These are phyloP conservation scores for Cactoblastis cactorum DNA, from an alignment of 2,888 invertebrate genomes.

Conservation along the genomic window DNA sequence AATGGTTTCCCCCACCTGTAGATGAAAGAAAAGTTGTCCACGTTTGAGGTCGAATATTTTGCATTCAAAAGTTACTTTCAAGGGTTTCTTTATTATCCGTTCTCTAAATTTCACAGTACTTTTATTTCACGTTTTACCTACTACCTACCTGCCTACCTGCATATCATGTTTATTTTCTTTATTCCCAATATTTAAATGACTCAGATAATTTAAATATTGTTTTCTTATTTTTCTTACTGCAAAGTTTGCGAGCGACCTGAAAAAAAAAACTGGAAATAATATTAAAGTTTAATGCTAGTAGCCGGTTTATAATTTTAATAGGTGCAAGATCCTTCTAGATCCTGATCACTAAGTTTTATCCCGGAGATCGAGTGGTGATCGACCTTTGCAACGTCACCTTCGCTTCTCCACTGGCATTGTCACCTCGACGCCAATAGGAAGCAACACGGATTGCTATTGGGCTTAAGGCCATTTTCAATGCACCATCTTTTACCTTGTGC, in stretches of 20 bases:
- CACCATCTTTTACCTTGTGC: constrained; percentile 80
- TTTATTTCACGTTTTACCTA: neutral
- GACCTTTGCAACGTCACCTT: constrained; percentile 72
- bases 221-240: too few species aligned
- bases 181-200: too few species aligned
- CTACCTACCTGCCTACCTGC: too few species aligned
- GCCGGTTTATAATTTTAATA: too few species aligned
- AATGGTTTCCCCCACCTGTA: constrained; percentile 40
- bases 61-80: constrained; percentile 41
- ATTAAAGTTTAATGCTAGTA: too few species aligned
- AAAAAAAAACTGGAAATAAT: too few species aligned
- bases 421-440: constrained; percentile 76
- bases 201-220: too few species aligned
- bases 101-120: constrained; percentile 8
- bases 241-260: too few species aligned
- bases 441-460: constrained; percentile 76
- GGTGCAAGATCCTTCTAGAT: neutral
- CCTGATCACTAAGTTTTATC: constrained; percentile 19
- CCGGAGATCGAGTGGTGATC: constrained; percentile 48
- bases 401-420: constrained; percentile 67
- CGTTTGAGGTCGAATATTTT: constrained; percentile 49
- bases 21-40: constrained; percentile 49
- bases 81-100: constrained; percentile 34
- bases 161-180: too few species aligned
- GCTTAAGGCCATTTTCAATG: constrained; percentile 78